These are phyloP conservation scores for Agonopterix heracliana DNA, from an alignment of 2,888 invertebrate genomes.

Conservation along the genomic window DNA sequence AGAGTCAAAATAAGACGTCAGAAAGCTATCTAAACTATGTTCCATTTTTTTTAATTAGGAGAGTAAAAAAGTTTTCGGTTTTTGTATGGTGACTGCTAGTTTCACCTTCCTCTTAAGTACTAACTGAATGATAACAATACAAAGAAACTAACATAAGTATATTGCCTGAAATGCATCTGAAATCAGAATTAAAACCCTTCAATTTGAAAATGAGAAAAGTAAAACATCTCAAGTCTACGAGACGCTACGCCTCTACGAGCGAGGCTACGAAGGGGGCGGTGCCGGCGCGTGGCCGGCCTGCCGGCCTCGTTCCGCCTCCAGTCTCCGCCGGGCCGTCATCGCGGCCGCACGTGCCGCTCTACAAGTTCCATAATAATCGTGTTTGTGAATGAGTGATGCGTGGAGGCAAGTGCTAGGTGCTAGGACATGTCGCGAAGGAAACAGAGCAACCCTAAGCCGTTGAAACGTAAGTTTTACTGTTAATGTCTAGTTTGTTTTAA, in stretches of 20 bases:
- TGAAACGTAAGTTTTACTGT: conserved; percentile 88
- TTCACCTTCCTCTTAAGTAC: too few species aligned
- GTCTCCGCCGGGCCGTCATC: conserved; percentile 42
- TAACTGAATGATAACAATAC: too few species aligned
- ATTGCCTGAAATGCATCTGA: too few species aligned
- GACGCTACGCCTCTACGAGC: conserved; percentile 28
- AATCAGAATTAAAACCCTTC: too few species aligned
- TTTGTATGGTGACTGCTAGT: too few species aligned
- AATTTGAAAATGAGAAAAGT: too few species aligned
- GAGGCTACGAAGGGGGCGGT: conserved; percentile 39
- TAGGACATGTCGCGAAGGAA: conserved; percentile 93
- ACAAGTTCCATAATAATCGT: not conserved
- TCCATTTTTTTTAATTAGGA: too few species aligned
- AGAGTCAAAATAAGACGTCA: too few species aligned
- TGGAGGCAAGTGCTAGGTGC: conserved; percentile 38
- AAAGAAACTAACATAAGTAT: too few species aligned
- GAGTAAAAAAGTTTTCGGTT: too few species aligned
- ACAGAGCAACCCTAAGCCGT: conserved; percentile 96
- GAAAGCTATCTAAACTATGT: too few species aligned
- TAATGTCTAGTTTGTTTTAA: not conserved
- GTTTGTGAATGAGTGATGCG: conserved; percentile 6
- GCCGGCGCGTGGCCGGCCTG: conserved; percentile 24
- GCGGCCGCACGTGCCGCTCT: conserved; percentile 24
- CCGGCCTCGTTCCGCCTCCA: conserved; percentile 22
- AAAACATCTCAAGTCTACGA: conserved; percentile 9